Conservation (phyloP, 1,140 invertebrate species). For the Rhagoletis zephyria region DNA sequence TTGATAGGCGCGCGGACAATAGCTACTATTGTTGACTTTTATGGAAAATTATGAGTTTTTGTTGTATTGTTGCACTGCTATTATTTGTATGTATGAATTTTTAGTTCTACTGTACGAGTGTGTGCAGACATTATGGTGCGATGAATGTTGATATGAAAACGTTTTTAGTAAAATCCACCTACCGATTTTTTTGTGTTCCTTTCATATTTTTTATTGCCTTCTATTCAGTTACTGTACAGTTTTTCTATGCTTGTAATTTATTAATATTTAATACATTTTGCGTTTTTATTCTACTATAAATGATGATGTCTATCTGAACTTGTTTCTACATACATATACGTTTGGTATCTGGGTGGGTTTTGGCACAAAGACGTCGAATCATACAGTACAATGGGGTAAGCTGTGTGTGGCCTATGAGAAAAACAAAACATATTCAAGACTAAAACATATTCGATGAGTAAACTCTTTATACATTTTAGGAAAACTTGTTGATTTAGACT, state of each 20-base stretch:
- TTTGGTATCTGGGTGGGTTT: neutral
- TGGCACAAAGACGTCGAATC: too few relatives aligned
- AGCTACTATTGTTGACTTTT: conserved; percentile 21
- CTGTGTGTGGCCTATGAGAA: neutral
- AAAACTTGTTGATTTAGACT: too few relatives aligned
- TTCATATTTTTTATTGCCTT: conserved; percentile 3
- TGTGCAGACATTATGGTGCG: neutral
- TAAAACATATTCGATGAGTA: too few relatives aligned
- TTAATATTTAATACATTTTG: conserved; percentile 30
- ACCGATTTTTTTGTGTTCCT: neutral
- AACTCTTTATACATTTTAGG: too few relatives aligned
- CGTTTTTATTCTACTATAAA: neutral
- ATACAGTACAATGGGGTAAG: neutral
- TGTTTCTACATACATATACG: neutral
- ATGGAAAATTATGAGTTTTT: conserved; percentile 38
- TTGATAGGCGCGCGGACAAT: conserved; percentile 37
- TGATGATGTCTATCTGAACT: conserved; percentile 1
- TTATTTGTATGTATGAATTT: neutral
- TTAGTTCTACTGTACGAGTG: neutral
- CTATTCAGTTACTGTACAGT: conserved; percentile 8
- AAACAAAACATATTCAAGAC: too few relatives aligned
- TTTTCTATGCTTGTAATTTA: conserved; percentile 10
- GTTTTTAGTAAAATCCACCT: neutral
- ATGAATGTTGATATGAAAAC: neutral
- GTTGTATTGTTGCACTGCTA: conserved; percentile 4